A percentile compares a stretch with the other conserved stretches of the same genome.
Evolutionary conservation across 2,888 invertebrate species (phyloP).

Genomic region (Bruchidius siliquastri): DNA sequence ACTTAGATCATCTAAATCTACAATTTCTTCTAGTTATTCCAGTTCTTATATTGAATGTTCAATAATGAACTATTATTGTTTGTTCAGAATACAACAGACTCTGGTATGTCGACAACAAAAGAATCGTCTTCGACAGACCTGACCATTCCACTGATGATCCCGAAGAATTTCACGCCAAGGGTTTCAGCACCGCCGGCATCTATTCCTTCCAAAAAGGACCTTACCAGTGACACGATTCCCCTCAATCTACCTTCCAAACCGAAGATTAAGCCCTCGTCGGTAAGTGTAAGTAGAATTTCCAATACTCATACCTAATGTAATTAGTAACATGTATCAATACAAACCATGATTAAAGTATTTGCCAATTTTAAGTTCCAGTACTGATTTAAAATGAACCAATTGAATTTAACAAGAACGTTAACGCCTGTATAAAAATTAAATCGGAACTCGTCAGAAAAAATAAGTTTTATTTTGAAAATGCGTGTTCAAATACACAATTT

Average conservation of each 20-base stretch:
- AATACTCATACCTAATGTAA: too few relatives aligned
- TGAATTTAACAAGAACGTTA: too few relatives aligned
- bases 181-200: slow-evolving; percentile 1
- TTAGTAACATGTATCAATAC: too few relatives aligned
- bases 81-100: slow-evolving; percentile 26
- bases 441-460: too few relatives aligned
- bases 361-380: slow-evolving; percentile 1
- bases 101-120: slow-evolving; percentile 13
- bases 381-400: too few relatives aligned
- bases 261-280: slow-evolving; percentile 27
- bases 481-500: too few relatives aligned
- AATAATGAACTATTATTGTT: not conserved
- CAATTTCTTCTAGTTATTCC: not conserved
- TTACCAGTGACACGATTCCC: slow-evolving; percentile 38
- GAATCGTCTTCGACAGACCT: slow-evolving; percentile 33
- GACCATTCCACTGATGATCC: slow-evolving; percentile 46
- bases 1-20: too few relatives aligned
- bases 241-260: slow-evolving; percentile 40
- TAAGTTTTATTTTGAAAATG: too few relatives aligned
- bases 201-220: slow-evolving; percentile 21
- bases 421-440: too few relatives aligned
- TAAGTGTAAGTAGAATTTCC: slow-evolving; percentile 7
- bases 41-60: not conserved
- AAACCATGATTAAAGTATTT: too few relatives aligned
- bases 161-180: slow-evolving; percentile 33